These are phyloP conservation scores for Orthonyx spaldingii DNA, from an alignment of 2,113 vertebrate species.

Conservation along the genomic window DNA sequence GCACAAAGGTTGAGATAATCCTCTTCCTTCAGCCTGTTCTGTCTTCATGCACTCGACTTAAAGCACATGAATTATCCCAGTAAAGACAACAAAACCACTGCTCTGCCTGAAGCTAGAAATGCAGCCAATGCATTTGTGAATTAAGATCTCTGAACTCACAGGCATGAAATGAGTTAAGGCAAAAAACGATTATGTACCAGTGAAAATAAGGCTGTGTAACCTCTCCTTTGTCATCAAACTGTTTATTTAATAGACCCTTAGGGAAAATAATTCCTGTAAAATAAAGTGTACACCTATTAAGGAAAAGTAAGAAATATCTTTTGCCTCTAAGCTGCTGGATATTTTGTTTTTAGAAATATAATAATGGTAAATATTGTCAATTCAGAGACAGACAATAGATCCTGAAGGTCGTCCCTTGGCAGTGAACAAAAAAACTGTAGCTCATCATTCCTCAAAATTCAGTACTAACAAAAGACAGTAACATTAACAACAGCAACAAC, in stretches of 20 bases:
- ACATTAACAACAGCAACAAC: background rate
- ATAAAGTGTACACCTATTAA: background rate
- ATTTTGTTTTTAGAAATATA: background rate
- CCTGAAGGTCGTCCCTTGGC: background rate
- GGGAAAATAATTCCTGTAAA: background rate
- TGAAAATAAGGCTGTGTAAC: background rate
- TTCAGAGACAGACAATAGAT: background rate
- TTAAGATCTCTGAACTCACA: background rate
- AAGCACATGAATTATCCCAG: background rate
- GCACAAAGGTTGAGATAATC: background rate
- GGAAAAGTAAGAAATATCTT: background rate
- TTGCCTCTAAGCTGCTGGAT: background rate
- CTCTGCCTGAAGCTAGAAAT: background rate
- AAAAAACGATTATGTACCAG: background rate
- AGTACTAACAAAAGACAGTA: background rate
- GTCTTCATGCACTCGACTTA: background rate
- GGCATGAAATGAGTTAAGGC: background rate
- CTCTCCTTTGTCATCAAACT: background rate
- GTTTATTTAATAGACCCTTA: background rate
- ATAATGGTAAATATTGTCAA: background rate
- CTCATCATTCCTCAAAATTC: background rate
- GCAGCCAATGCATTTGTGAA: background rate
- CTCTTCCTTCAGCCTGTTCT: background rate
- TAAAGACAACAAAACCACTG: background rate
- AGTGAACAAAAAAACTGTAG: background rate